Evolutionary conservation across 2,797 vertebrate genomes (phyloP).

Genomic region (Todus mexicanus): DNA sequence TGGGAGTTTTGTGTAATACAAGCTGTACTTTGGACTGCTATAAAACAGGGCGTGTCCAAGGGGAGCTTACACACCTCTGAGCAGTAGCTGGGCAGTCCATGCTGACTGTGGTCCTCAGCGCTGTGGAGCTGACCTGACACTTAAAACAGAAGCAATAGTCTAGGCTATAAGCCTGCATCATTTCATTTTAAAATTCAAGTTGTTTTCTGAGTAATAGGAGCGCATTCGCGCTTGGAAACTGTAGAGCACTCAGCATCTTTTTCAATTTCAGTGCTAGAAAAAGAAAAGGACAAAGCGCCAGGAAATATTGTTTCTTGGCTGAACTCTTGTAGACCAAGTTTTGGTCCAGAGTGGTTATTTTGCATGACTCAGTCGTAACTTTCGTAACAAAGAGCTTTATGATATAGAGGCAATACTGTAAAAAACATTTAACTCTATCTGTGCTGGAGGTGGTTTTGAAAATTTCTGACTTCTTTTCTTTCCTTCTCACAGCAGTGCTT

Average conservation of each 20-base stretch:
- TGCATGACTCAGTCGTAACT: neutral
- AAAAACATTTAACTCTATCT: conserved; percentile 22
- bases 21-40: neutral
- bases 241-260: neutral
- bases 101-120: fast-evolving
- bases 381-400: neutral
- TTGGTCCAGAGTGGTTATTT: neutral
- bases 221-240: neutral
- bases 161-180: neutral
- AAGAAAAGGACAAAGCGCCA: neutral
- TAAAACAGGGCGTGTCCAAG: neutral
- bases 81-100: fast-evolving
- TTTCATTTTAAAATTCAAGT: conserved; percentile 1
- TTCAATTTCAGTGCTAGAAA: neutral
- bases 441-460: neutral
- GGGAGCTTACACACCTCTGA: neutral
- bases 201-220: neutral
- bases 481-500: neutral
- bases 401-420: neutral
- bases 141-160: neutral
- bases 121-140: fast-evolving
- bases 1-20: neutral
- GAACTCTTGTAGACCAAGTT: neutral
- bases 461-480: neutral
- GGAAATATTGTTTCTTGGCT: neutral